Base-by-base conservation (phyloP, 2,888 invertebrate genomes). In the Blastobasis lacticolella region DNA sequence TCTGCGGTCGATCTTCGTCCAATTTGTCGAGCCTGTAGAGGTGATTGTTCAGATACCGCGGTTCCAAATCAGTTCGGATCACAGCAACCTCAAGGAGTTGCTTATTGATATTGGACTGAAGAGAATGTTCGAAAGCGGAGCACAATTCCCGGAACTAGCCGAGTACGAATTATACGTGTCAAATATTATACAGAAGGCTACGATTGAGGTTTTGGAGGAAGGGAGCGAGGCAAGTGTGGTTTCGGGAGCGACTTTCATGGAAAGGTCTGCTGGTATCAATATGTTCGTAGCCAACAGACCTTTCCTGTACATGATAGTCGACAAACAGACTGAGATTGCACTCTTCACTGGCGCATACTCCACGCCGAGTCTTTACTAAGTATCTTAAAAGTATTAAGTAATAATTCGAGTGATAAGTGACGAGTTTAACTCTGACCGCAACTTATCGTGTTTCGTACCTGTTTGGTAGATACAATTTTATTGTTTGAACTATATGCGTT, bases 41-140 rank as follows among this genome's bases (percentile, higher is more conserved):
- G 63, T 69, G 0, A 66, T 67, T 10, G 89, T 92, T 0, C 84
- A 88, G 59, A 60, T 93, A 44, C 93, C 93, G 0, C 85, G 87
- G 59, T 93, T 93, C 62, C 88, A 83, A 52, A 82, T 91, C 5
- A 69, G 81, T 1, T 90, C 92, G 0, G 79, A 85, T 23, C 61
- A 84, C 23, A 75, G 72, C 49, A 82, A 85, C 53, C 62, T 57
- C 81, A 92, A 81, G 71, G 85, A 88, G 43, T 54, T 83, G 1
- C 59, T 87, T 0, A 64, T 62, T 0, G 84, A 83, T 54, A 86
- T 87, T 83, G 87, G 86, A 0, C 54, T 88, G 48, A 69, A 45
- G 46, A 58, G 63, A 3, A 68, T 83, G 64, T 86, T 88, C 53
- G 77, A 81, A 9, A 7, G 5, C 0, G 45, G 36, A 0, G 84